These are phyloP conservation scores for Piscicola geometra DNA, from an alignment of 2,888 invertebrate genomes.

Conservation along the genomic window DNA sequence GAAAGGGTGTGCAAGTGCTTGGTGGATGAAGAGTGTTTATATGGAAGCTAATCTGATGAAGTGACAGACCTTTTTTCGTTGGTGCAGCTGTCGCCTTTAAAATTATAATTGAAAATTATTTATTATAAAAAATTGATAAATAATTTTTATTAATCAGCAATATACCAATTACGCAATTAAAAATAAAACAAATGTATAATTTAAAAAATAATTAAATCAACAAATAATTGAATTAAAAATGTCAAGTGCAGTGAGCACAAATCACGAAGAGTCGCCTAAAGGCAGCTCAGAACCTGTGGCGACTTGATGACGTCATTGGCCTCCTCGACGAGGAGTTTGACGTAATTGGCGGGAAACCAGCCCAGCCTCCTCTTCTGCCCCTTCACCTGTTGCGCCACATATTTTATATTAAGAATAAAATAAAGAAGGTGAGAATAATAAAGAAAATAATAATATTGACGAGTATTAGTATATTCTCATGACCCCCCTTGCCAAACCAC, in stretches of 20 bases:
- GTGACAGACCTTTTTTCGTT: no score
- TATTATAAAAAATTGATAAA: neutral
- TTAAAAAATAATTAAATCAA: neutral
- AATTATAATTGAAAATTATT: no score
- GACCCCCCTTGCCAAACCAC: no score
- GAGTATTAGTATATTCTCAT: no score
- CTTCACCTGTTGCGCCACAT: conserved; percentile 48
- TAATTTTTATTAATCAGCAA: conserved; percentile 7
- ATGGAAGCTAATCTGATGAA: no score
- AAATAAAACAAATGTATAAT: neutral
- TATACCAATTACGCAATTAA: no score
- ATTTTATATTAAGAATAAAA: neutral
- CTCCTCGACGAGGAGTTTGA: conserved; percentile 64
- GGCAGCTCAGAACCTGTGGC: no score
- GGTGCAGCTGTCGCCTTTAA: no score
- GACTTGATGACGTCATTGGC: conserved; percentile 53
- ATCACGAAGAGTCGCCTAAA: no score
- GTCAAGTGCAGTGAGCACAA: conserved; percentile 47
- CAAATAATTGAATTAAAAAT: neutral
- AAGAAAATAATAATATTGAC: no score
- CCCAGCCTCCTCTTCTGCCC: conserved; percentile 82
- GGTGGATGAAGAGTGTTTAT: no score
- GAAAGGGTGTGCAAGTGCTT: no score
- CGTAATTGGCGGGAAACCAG: conserved; percentile 98
- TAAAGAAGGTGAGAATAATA: neutral